A percentile compares a stretch with the other conserved stretches of the same genome.
Evolutionary conservation across 2,888 invertebrate species (phyloP).

Genomic region (Pollenia angustigena): DNA sequence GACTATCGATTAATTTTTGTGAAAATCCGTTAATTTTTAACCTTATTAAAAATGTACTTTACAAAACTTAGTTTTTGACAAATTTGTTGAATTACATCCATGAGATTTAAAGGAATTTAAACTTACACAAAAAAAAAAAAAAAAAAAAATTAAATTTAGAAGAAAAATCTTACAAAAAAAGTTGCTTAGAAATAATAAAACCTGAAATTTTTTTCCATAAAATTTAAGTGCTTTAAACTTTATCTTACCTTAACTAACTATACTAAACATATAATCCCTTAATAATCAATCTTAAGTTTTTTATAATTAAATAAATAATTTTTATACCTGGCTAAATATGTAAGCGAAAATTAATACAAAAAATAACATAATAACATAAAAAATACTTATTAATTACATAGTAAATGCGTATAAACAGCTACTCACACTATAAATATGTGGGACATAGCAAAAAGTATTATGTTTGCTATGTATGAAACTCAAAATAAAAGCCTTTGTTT

Average conservation of each 20-base stretch:
- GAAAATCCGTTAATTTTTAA: no score
- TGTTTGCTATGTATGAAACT: no score
- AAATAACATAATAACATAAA: constrained; percentile 34
- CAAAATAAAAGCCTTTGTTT: no score
- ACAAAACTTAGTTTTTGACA: not conserved
- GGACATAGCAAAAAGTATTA: no score
- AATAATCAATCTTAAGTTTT: constrained; percentile 40
- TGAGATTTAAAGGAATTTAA: constrained; percentile 60
- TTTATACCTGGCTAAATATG: constrained; percentile 68
- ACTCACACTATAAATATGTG: no score
- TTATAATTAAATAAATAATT: constrained; percentile 63
- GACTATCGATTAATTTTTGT: no score
- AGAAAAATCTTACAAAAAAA: constrained; percentile 28
- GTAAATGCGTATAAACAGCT: constrained; percentile 2
- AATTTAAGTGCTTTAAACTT: constrained; percentile 73
- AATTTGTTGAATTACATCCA: constrained; percentile 50
- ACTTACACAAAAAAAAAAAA: not conserved
- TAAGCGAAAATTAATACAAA: constrained; percentile 43
- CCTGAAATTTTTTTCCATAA: constrained; percentile 63
- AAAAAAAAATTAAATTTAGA: constrained; percentile 8
- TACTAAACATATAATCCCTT: constrained; percentile 28
- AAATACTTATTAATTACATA: constrained; percentile 13
- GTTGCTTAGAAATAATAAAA: constrained; percentile 37
- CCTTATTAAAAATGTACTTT: no score
- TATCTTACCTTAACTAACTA: constrained; percentile 43